These are phyloP conservation scores for Halictus quadricinctus DNA, from an alignment of 2,888 invertebrate species.

Conservation along the genomic window DNA sequence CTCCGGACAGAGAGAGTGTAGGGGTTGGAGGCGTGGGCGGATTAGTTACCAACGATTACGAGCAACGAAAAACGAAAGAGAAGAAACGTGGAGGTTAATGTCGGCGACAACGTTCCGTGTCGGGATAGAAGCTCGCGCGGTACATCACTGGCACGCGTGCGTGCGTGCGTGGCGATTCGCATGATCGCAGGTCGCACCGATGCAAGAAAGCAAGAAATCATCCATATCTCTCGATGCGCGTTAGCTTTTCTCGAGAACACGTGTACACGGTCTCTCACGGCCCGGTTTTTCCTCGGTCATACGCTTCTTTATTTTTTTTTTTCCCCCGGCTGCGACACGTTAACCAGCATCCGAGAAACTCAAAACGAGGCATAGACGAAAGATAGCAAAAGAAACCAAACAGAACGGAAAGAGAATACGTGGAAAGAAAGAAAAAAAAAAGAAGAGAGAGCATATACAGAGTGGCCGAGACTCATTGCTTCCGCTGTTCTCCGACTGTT, in stretches of 20 bases:
- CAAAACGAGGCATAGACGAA: background rate
- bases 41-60: slow-evolving; percentile 9
- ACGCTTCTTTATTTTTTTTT: background rate
- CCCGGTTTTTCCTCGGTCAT: background rate
- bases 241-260: background rate
- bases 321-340: background rate
- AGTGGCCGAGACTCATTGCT: background rate
- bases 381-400: slow-evolving; percentile 39
- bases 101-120: background rate
- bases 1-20: background rate
- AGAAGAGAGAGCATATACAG: background rate
- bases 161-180: background rate
- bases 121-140: background rate
- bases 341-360: slow-evolving; percentile 12
- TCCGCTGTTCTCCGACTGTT: background rate
- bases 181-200: slow-evolving; percentile 39
- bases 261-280: background rate
- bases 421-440: slow-evolving; percentile 12
- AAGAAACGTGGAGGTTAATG: background rate
- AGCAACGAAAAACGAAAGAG: background rate
- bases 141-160: background rate
- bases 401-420: slow-evolving; percentile 10
- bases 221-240: background rate
- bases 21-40: background rate
- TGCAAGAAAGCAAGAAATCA: slow-evolving; percentile 60